These are phyloP conservation scores for Drosophila ohnishii DNA, from an alignment of 1,140 invertebrate genomes.

Conservation along the genomic window DNA sequence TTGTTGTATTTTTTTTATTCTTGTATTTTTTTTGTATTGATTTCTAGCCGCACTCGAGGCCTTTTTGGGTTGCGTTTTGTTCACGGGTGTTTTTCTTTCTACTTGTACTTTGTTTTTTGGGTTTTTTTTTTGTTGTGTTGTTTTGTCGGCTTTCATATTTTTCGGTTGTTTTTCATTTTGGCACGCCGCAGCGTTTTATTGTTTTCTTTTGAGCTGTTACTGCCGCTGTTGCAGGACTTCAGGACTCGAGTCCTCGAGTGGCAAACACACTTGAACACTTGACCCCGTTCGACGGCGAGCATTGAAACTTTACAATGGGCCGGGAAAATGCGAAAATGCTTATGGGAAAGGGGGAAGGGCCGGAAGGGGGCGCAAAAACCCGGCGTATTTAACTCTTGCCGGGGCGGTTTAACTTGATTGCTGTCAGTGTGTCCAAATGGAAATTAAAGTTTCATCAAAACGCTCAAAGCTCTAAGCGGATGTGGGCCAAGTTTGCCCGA, in stretches of 20 bases:
- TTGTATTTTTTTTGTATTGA: constrained; percentile 52
- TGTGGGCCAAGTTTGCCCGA: constrained; percentile 44
- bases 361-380: neutral
- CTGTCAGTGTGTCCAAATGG: constrained; percentile 65
- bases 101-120: constrained; percentile 14
- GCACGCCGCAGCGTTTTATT: constrained; percentile 67
- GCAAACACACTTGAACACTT: constrained; percentile 67
- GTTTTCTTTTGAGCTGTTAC: constrained; percentile 66
- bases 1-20: neutral
- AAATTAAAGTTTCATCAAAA: constrained; percentile 62
- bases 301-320: constrained; percentile 69
- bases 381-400: constrained; percentile 34
- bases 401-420: constrained; percentile 60
- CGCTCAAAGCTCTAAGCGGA: constrained; percentile 41
- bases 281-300: constrained; percentile 62
- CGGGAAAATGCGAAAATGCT: constrained; percentile 8
- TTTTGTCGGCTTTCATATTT: constrained; percentile 44
- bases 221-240: constrained; percentile 37
- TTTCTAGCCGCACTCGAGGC: constrained; percentile 59
- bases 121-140: constrained; percentile 2
- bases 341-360: neutral
- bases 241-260: constrained; percentile 65
- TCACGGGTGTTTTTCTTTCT: constrained; percentile 26
- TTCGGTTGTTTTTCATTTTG: constrained; percentile 41
- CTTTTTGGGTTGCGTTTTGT: constrained; percentile 37